Evolutionary conservation across 2,113 vertebrate genomes (phyloP).

Genomic region (Hippoglossus stenolepis): DNA sequence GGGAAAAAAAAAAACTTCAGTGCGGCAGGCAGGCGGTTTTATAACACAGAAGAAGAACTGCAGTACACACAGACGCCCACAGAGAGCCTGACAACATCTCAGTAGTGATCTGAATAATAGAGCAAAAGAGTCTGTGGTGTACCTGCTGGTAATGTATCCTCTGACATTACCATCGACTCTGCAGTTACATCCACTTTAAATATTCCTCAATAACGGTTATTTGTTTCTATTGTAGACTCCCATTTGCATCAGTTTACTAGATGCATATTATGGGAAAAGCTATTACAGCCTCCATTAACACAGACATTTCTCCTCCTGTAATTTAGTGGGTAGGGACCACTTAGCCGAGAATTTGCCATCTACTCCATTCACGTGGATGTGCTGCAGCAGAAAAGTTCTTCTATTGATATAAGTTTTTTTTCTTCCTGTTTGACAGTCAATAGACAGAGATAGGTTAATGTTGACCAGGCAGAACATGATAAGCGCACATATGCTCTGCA

Average conservation of each 20-base stretch:
- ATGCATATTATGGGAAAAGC: constrained; percentile 51
- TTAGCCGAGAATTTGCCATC: constrained; percentile 31
- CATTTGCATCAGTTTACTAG: constrained; percentile 58
- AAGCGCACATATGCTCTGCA: too few species aligned
- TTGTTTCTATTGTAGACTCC: constrained; percentile 23
- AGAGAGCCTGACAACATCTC: constrained; percentile 48
- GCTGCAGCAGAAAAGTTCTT: constrained; percentile 1
- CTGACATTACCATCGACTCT: constrained; percentile 29
- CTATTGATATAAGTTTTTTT: not conserved
- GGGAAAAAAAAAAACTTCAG: constrained; percentile 46
- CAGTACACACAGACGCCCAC: constrained; percentile 59
- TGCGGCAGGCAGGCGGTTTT: constrained; percentile 63
- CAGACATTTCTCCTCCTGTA: constrained; percentile 47
- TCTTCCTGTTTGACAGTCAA: not conserved
- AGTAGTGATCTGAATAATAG: constrained; percentile 52
- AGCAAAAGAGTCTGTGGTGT: constrained; percentile 20
- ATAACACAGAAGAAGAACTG: constrained; percentile 60
- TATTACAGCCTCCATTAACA: constrained; percentile 63
- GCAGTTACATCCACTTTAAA: constrained; percentile 31
- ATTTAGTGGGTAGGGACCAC: constrained; percentile 47
- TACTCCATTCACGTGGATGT: constrained; percentile 30
- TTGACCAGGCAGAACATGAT: too few species aligned
- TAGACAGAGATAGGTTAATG: too few species aligned
- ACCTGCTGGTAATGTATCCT: constrained; percentile 33
- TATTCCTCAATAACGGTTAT: constrained; percentile 42